Base-by-base conservation (phyloP, 2,888 invertebrate genomes). In the Dryococelus australis region DNA sequence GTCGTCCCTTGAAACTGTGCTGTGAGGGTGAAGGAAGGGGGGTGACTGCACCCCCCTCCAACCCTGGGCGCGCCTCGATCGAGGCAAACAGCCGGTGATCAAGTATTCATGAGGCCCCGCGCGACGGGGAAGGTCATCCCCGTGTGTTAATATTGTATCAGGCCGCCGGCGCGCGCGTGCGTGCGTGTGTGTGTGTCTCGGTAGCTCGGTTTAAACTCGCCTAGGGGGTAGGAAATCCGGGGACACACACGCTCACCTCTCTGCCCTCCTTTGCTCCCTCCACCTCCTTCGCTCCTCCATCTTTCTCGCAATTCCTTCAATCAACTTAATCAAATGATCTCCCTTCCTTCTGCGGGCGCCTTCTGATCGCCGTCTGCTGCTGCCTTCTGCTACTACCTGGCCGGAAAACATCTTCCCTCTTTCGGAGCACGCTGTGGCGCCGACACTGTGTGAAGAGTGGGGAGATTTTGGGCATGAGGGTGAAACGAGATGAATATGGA, bases 201-300 rank as follows among this genome's bases (percentile, higher is more conserved):
- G 35, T 83, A 13, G 83, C n/a, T 43, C 83, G 83, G 43, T 16
- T 35, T 83, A 13, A 35, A 43, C 43, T 43, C 83, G 27, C 65
- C 65, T 65, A 16, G n/a, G 65, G 65, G 65, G 65, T 16, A 24
- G 24, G 65, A 20, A 47, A n/a, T 80, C 80, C 35, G 28, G 47
- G 28, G 51, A 43, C n/a, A 43, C 26, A n/a, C 53, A 20, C 85
- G 10, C 9, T 20, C 84, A 35, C 84, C 28, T n/a, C 51, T 10
- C 83, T 83, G 90, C 91, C 90, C 90, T 89, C 89, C 89, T 90
- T 89, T 90, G 90, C 90, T 90, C 87, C 90, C 88, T 81, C 88
- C 79, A 81, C 80, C 86, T 86, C 87, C 87, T 27, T 81, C 10
- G 26, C 13, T 20, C 26, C 81, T 87, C 87, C 87, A 85, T 88